phyloP scores from a whole-genome alignment of 1,140 invertebrate species.

The Drosophila littoralis region DNA sequence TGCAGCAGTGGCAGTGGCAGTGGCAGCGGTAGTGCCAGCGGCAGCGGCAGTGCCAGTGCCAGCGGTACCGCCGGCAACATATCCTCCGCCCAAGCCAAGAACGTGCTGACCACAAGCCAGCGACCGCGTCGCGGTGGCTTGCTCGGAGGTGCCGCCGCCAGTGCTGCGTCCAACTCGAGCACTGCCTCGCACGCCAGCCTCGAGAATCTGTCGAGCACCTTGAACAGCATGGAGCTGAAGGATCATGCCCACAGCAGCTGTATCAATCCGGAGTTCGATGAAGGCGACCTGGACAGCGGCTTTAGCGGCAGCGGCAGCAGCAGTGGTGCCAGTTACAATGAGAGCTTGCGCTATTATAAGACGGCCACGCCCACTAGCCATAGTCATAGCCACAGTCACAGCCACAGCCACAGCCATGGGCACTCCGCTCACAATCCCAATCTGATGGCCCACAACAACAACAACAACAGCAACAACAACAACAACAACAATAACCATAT shows the following conservation, averaged over 20 bases:
- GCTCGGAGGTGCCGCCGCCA: constrained; percentile 67
- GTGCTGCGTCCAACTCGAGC: constrained; percentile 53
- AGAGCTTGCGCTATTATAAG: constrained; percentile 86
- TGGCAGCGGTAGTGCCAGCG: constrained; percentile 54
- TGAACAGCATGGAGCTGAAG: constrained; percentile 87
- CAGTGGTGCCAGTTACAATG: constrained; percentile 90
- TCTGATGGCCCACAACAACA: constrained; percentile 29
- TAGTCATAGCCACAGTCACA: constrained; percentile 41
- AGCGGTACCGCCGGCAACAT: constrained; percentile 1
- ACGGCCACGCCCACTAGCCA: constrained; percentile 68
- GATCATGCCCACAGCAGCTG: constrained; percentile 86
- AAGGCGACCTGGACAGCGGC: constrained; percentile 91
- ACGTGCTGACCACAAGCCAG: constrained; percentile 34
- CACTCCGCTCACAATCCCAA: constrained; percentile 17
- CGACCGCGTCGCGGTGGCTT: constrained; percentile 69
- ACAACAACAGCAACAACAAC: constrained; percentile 22
- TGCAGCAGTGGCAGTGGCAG: constrained; percentile 24
- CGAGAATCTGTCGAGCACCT: constrained; percentile 87
- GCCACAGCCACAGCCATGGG: constrained; percentile 6
- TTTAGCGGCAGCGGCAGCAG: constrained; percentile 90
- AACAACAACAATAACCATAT: constrained; percentile 23
- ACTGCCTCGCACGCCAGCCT: constrained; percentile 81
- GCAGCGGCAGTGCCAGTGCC: background rate
- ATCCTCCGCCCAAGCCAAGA: constrained; percentile 25
- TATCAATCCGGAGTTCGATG: constrained; percentile 87